Evolutionary conservation across 2,797 vertebrate genomes (phyloP).

Genomic region (Coccyzus lansbergi): DNA sequence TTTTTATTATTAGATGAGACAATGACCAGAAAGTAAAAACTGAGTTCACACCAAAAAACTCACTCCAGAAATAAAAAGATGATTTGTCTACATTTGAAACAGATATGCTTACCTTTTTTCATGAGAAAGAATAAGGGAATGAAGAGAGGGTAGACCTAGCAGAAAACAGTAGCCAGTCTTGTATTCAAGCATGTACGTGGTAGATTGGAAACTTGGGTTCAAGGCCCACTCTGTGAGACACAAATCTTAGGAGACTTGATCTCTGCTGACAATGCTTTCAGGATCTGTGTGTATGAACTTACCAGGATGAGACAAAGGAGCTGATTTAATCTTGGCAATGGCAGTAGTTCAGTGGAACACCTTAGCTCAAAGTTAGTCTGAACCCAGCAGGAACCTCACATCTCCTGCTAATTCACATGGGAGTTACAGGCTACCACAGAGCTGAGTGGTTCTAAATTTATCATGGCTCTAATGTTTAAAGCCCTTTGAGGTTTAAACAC

Average conservation of each 20-base stretch:
- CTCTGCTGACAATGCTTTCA: background rate
- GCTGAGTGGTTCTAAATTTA: background rate
- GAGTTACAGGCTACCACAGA: background rate
- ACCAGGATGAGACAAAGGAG: background rate
- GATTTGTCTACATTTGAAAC: background rate
- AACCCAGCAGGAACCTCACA: background rate
- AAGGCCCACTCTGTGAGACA: background rate
- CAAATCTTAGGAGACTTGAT: background rate
- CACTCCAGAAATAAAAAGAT: background rate
- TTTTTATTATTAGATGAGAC: background rate
- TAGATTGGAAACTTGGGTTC: background rate
- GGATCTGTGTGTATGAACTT: background rate
- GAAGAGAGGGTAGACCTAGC: background rate
- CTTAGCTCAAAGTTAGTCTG: background rate
- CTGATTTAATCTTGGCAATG: background rate
- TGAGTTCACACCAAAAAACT: background rate
- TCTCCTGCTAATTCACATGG: background rate
- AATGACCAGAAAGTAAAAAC: background rate
- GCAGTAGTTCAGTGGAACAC: background rate
- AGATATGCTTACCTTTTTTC: background rate
- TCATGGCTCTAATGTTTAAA: background rate
- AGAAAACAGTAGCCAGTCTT: background rate
- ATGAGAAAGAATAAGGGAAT: background rate
- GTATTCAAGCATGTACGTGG: background rate
- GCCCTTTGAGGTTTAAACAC: background rate